phyloP scores from a whole-genome alignment of 1,140 invertebrate species.

The Tetragnatha versicolor region DNA sequence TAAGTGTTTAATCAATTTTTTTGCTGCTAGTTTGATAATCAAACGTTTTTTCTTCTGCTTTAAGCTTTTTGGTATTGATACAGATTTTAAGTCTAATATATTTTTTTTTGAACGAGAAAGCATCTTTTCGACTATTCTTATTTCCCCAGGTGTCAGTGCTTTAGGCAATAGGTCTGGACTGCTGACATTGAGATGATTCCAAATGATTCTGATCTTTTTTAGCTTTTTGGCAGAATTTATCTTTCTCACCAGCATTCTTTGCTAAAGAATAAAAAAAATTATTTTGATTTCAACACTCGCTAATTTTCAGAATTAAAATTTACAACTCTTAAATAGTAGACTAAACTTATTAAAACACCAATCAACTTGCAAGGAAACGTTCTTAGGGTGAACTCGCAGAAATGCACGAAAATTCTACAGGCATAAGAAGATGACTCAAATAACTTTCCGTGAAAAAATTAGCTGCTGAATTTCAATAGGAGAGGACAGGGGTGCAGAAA shows the following conservation, averaged over 20 bases:
- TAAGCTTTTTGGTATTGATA: background rate
- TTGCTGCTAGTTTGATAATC: background rate
- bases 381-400: background rate
- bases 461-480: too few relatives aligned
- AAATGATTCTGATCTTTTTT: conserved; percentile 1
- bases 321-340: background rate
- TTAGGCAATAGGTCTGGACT: background rate
- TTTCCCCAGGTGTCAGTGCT: background rate
- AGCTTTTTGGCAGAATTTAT: background rate
- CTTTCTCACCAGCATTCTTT: conserved; percentile 9
- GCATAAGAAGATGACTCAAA: background rate
- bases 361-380: background rate
- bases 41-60: background rate
- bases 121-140: background rate
- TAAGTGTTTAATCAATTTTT: background rate
- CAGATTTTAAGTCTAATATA: background rate
- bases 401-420: background rate
- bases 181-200: conserved; percentile 6
- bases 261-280: background rate
- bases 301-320: background rate
- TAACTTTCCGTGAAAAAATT: background rate
- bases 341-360: background rate
- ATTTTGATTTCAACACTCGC: background rate
- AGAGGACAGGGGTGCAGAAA: too few relatives aligned
- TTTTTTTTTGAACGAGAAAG: background rate